phyloP scores from a whole-genome alignment of 2,113 vertebrate species.

The Labeo catla region DNA sequence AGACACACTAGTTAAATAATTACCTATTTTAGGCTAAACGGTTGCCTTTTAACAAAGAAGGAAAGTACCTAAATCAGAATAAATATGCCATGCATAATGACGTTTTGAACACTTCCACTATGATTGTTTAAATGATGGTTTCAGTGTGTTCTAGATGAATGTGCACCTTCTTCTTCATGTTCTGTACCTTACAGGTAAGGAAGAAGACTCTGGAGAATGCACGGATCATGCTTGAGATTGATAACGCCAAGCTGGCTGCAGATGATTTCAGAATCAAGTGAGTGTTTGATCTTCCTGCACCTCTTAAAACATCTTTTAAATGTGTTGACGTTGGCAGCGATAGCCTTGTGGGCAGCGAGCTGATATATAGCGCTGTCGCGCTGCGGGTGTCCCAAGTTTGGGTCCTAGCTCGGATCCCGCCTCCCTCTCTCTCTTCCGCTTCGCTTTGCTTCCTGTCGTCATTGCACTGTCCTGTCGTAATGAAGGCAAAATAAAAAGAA shows the following conservation, averaged over 20 bases:
- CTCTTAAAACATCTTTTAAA: not conserved
- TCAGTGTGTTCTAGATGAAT: not conserved
- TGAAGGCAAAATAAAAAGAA: too few species aligned
- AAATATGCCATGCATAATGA: not conserved
- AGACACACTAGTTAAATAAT: constrained; percentile 34
- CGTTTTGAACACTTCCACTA: not conserved
- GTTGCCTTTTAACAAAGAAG: constrained; percentile 46
- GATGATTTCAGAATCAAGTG: constrained; percentile 85
- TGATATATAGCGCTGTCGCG: too few species aligned
- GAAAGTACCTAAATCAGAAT: constrained; percentile 19
- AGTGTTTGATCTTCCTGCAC: constrained; percentile 54
- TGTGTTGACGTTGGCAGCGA: too few species aligned
- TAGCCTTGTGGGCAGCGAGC: too few species aligned
- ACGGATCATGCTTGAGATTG: constrained; percentile 81
- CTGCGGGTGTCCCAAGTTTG: too few species aligned
- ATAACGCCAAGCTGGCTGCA: constrained; percentile 83
- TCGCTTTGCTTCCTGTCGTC: too few species aligned
- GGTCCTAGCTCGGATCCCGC: too few species aligned
- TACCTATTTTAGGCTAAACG: not conserved
- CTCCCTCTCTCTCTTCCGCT: too few species aligned
- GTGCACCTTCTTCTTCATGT: not conserved
- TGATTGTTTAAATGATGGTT: not conserved
- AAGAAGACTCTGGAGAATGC: constrained; percentile 80
- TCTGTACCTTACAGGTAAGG: constrained; percentile 71
- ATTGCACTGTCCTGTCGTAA: too few species aligned